phyloP scores from a whole-genome alignment of 2,888 invertebrate species.

The Idaea dimidiata region DNA sequence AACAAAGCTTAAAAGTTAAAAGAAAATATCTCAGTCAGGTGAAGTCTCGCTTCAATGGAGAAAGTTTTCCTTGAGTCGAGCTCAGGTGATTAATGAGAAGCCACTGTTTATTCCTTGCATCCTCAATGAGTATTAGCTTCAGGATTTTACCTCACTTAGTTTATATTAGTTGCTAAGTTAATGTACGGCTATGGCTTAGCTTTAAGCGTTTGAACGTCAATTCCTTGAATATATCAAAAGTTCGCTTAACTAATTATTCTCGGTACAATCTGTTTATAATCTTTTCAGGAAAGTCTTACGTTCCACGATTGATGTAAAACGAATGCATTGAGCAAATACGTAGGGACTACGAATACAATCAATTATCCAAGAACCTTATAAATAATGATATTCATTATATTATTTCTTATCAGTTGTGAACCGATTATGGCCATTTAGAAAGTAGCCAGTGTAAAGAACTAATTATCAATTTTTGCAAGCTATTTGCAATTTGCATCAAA shows the following conservation, averaged over 20 bases:
- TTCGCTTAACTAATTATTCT: background rate
- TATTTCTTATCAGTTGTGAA: too few species aligned
- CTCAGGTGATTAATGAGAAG: conserved; percentile 71
- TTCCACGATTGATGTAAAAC: too few species aligned
- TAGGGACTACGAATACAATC: too few species aligned
- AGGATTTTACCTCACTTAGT: conserved; percentile 33
- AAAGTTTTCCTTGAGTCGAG: conserved; percentile 57
- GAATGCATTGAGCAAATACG: too few species aligned
- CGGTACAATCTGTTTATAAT: too few species aligned
- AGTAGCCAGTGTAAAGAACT: too few species aligned
- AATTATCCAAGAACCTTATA: too few species aligned
- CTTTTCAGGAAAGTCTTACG: too few species aligned
- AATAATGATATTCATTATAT: too few species aligned
- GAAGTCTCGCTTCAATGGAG: conserved; percentile 69
- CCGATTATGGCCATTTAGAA: too few species aligned
- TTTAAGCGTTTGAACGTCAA: background rate
- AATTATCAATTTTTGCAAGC: too few species aligned
- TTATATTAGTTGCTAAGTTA: conserved; percentile 5
- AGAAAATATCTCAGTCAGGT: conserved; percentile 79
- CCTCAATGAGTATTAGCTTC: conserved; percentile 66
- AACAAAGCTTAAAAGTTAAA: conserved; percentile 80
- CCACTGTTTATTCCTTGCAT: conserved; percentile 64
- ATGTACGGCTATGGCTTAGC: background rate
- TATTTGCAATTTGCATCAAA: too few species aligned
- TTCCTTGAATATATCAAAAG: background rate